These are phyloP conservation scores for Sesia bembeciformis DNA, from an alignment of 2,888 invertebrate species.

Conservation along the genomic window DNA sequence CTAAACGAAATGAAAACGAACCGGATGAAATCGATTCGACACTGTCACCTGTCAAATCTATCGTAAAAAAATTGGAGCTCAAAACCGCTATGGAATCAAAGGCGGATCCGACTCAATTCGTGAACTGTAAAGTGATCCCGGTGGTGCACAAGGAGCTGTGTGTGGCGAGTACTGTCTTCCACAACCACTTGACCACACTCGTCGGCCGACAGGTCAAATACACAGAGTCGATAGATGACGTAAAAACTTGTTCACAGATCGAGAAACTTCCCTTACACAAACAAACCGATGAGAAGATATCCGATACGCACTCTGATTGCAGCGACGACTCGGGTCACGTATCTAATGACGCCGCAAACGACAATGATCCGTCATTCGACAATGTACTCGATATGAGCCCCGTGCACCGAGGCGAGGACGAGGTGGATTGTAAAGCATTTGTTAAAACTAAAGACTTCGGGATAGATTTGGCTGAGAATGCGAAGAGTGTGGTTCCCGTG, in stretches of 20 bases:
- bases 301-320: conserved; percentile 79
- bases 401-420: conserved; percentile 32
- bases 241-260: conserved; percentile 49
- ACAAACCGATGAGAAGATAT: conserved; percentile 64
- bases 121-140: conserved; percentile 65
- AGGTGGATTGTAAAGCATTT: conserved; percentile 55
- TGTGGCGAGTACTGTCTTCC: conserved; percentile 64
- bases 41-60: conserved; percentile 64
- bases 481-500: conserved; percentile 58
- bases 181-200: conserved; percentile 69
- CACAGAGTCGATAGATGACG: conserved; percentile 54
- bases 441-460: conserved; percentile 53
- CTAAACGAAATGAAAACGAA: conserved; percentile 50
- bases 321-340: conserved; percentile 89
- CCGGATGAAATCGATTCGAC: conserved; percentile 43
- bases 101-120: conserved; percentile 47
- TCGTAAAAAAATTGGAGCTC: conserved; percentile 66
- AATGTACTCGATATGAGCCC: conserved; percentile 44
- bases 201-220: conserved; percentile 65
- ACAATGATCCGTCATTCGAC: conserved; percentile 70
- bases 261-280: conserved; percentile 52
- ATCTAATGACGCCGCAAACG: conserved; percentile 86
- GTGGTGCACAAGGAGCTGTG: conserved; percentile 62
- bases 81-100: conserved; percentile 60
- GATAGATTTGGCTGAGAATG: conserved; percentile 51